Base-by-base conservation (phyloP, 2,888 invertebrate species). In the Cosmorhoe ocellata region DNA sequence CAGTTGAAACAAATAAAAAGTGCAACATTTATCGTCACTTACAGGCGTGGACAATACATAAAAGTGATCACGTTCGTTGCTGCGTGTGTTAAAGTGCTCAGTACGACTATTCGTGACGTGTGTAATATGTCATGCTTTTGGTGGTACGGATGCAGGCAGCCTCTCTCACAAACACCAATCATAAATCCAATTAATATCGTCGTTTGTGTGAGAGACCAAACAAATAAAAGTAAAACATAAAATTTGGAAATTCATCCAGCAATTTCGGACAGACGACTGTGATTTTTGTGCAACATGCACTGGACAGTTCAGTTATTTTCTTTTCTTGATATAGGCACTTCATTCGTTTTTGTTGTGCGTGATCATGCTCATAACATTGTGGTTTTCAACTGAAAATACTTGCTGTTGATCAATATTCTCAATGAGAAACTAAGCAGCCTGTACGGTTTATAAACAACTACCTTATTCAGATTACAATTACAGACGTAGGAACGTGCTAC, bases 121-220 rank as follows among this genome's bases (percentile, higher is more conserved):
- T 74, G 67, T 67, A 73, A 66, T 73, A 69, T 80, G 82, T 81
- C 88, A 88, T 88, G 88, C 88, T 82, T 69, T 73, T 79, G 81
- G 86, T 82, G 84, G 86, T 82, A 87, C 88, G 83, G 81, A 88
- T 89, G 89, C 88, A 86, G 88, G 84, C 82, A 60, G 56, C 62
- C 66, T 77, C 78, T 74, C 79, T 76, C 81, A 81, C 79, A 79
- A 83, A 83, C 78, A 58, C 62, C 64, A 48, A 49, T 51, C 53
- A 52, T 30, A 48, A 52, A 54, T 53, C 18, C 48, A 52, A 58
- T 56, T 45, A 45, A 37, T 31, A 8, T 44, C 44, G 41, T 50
- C 36, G 74, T 81, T 84, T 78, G 76, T 76, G 78, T 69, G 74
- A 79, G 78, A 79, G 52, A 47, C 57, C 51, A 56, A 59, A 61